Conservation (phyloP, 2,113 vertebrate genomes). For the Caranx melampygus region DNA sequence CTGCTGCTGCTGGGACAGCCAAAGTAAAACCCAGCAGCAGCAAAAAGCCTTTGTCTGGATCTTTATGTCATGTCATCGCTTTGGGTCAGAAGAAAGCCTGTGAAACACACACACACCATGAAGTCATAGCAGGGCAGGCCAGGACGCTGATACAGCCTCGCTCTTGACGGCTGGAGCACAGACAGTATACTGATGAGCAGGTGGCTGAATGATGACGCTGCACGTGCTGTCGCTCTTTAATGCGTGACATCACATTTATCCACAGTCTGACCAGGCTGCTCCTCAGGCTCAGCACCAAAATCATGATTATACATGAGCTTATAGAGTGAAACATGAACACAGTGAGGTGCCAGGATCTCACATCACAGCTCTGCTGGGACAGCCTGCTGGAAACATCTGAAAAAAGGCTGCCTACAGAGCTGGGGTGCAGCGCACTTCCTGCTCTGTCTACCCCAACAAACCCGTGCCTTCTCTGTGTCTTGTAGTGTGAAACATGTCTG, state of each 20-base stretch:
- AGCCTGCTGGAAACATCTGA: not conserved
- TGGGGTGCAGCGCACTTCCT: not conserved
- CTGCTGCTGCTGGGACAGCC: conserved; percentile 10
- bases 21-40: not conserved
- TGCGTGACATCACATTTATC: not conserved
- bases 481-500: not conserved
- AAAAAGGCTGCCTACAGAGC: not conserved
- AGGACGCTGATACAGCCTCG: not conserved
- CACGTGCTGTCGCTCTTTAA: not conserved
- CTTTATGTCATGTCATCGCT: not conserved
- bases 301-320: not conserved
- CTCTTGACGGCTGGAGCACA: not conserved
- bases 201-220: not conserved
- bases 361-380: too few relatives aligned
- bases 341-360: not conserved
- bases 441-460: not conserved
- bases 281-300: not conserved
- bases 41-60: conserved; percentile 16
- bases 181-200: not conserved
- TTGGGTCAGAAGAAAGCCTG: not conserved
- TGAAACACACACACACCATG: not conserved
- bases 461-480: not conserved
- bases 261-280: not conserved
- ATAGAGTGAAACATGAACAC: not conserved
- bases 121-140: conserved; percentile 4